These are phyloP conservation scores for Litoditis marina DNA, from an alignment of 2,888 invertebrate genomes.

Conservation along the genomic window DNA sequence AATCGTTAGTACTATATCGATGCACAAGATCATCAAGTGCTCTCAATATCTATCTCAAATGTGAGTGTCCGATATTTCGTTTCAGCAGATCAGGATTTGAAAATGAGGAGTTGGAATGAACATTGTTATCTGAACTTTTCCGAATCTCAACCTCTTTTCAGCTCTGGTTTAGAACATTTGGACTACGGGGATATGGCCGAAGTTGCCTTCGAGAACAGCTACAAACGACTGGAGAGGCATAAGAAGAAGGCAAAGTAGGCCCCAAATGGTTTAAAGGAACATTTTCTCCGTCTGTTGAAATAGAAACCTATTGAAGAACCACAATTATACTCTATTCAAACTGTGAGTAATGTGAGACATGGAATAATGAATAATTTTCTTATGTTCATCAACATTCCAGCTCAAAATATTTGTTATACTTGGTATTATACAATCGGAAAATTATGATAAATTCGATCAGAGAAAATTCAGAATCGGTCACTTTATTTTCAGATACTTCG, in stretches of 20 bases:
- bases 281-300: no score
- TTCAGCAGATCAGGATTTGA: no score
- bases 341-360: no score
- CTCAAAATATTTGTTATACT: no score
- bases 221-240: slow-evolving; percentile 21
- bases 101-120: no score
- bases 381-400: no score
- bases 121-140: no score
- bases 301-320: no score
- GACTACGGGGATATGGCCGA: slow-evolving; percentile 63
- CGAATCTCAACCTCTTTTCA: slow-evolving; percentile 15
- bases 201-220: slow-evolving; percentile 50
- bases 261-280: no score
- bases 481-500: slow-evolving; percentile 26
- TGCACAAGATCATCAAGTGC: slow-evolving; percentile 45
- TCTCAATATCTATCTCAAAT: slow-evolving; percentile 42
- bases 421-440: background rate
- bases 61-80: no score
- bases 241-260: slow-evolving; percentile 23
- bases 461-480: background rate
- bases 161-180: slow-evolving; percentile 44
- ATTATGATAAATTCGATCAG: background rate
- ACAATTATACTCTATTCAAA: no score
- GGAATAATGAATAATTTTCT: no score
- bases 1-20: slow-evolving; percentile 41